A percentile compares a stretch with the other conserved stretches of the same genome.
phyloP scores from a whole-genome alignment of 2,888 invertebrate species.

The Drosophila prolongata region DNA sequence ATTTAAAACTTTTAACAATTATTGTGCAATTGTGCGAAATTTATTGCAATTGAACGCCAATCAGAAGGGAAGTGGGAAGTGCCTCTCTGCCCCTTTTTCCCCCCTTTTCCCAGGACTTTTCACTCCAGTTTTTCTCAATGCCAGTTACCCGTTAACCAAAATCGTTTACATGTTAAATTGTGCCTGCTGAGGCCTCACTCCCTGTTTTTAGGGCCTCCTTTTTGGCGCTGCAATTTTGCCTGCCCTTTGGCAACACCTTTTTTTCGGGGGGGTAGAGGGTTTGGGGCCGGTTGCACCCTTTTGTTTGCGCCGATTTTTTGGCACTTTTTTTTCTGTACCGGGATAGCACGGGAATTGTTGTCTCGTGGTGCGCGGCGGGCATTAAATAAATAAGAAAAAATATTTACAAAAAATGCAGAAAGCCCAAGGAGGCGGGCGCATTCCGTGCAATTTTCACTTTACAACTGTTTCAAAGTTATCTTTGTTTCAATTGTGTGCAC shows the following conservation, averaged over 20 bases:
- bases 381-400: slow-evolving; percentile 77
- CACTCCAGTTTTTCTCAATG: slow-evolving; percentile 1
- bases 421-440: slow-evolving; percentile 32
- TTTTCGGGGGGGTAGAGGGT: slow-evolving; percentile 26
- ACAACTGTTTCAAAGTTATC: slow-evolving; percentile 81
- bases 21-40: slow-evolving; percentile 81
- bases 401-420: slow-evolving; percentile 3
- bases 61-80: slow-evolving; percentile 61
- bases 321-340: slow-evolving; percentile 49
- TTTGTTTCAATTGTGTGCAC: slow-evolving; percentile 71
- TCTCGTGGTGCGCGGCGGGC: slow-evolving; percentile 63
- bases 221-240: slow-evolving; percentile 72
- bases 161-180: slow-evolving; percentile 81
- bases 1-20: slow-evolving; percentile 80
- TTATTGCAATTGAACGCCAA: slow-evolving; percentile 80
- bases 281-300: slow-evolving; percentile 48
- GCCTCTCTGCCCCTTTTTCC: not conserved
- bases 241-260: slow-evolving; percentile 80
- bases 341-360: slow-evolving; percentile 43
- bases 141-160: slow-evolving; percentile 66
- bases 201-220: slow-evolving; percentile 9
- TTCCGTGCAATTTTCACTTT: slow-evolving; percentile 80
- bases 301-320: slow-evolving; percentile 73
- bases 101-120: slow-evolving; percentile 2
- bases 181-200: slow-evolving; percentile 55